Percentiles rank a stretch among this genome's conserved stretches.
Conservation (phyloP, 2,113 vertebrate species). For the Podocnemis expansa region DNA sequence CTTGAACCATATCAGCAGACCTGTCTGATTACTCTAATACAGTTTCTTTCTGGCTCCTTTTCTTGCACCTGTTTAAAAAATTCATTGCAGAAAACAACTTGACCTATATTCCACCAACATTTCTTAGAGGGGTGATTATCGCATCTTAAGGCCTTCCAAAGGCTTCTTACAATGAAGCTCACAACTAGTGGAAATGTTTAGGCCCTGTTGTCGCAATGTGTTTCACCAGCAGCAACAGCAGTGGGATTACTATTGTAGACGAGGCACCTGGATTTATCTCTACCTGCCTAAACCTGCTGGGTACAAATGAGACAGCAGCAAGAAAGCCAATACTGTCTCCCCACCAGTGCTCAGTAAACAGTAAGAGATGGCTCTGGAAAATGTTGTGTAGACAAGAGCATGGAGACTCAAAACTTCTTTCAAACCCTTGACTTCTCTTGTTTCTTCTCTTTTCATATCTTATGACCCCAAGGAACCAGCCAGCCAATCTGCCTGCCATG, state of each 20-base stretch:
- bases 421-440: not conserved
- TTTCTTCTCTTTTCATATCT: not conserved
- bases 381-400: no score
- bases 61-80: not conserved
- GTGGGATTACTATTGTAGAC: no score
- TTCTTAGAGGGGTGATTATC: not conserved
- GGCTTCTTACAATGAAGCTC: not conserved
- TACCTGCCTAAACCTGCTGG: no score
- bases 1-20: not conserved
- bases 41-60: not conserved
- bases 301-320: no score
- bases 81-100: not conserved
- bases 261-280: no score
- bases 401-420: not conserved
- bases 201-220: not conserved
- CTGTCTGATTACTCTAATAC: not conserved
- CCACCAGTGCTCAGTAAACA: no score
- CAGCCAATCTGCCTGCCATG: no score
- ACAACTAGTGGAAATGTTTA: not conserved
- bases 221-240: not conserved
- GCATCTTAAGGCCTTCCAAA: not conserved
- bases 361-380: no score
- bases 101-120: not conserved
- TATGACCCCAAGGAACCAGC: not conserved
- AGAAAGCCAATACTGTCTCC: no score